Base-by-base conservation (phyloP, 2,113 vertebrate genomes). In the Melanotaenia duboulayi region DNA sequence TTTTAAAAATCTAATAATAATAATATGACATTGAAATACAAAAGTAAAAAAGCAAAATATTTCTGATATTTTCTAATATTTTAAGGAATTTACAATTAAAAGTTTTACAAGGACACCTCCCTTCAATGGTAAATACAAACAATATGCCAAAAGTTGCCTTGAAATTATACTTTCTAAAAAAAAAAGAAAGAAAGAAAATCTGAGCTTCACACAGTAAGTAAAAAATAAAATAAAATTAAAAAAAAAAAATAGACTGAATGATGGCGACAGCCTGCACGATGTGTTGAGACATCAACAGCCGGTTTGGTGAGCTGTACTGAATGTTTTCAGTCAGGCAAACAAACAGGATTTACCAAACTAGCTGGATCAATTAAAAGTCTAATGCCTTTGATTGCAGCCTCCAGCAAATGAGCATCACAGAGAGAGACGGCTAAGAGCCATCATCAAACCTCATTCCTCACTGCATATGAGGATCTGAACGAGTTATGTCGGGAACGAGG, bases 311-410 rank as follows among this genome's bases (percentile, higher is more conserved):
- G 51, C 48, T 23, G 51, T 14, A 44, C 46, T 11, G 22, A 46
- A 19, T 9, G 37, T 44, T 55, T 65, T 71, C 35, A 76, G 20
- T 49, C 59, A 65, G 37, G 44, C 2, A 20, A 40, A 67, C 40
- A 72, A 62, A 76, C 51, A 66, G 64, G 65, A 85, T 80, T 85
- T 71, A 83, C 54, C 19, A 54, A 50, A 65, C 63, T 78, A 74
- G 61, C 54, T 32, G 20, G 65, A 88, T 88, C 81, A 88, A 88
- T 88, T 72, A 84, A 86, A 55, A 76, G 83, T 58, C 74, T 23
- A 11, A 54, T 46, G 64, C 69, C 73, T 84, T 71, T 80, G 76
- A 78, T 60, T 76, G 54, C 13, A 22, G 24, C 42, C 50, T 28
- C 7, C 35, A 55, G 65, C 16, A 48, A 50, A 7, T 42, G 44